Evolutionary conservation across 2,888 invertebrate genomes (phyloP), one percentile per base, ranked within the genome.

Genomic region (Ochropleura plecta): DNA sequence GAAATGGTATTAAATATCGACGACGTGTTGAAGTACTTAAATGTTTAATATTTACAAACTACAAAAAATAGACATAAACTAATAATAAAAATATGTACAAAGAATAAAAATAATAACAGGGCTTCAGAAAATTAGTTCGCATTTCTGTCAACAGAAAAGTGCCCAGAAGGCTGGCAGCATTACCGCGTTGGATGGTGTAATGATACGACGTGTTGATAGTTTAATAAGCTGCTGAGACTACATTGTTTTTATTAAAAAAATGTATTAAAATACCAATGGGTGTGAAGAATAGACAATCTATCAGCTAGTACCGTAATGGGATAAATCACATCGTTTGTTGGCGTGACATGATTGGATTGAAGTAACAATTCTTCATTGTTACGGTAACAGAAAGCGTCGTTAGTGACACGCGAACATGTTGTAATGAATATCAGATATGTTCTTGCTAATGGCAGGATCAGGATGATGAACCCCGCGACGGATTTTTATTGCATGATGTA

Each of bases 281-380:
- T 73, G 66, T 81, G 77, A 86, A 81, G 78, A 81, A 81, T 74
- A 78, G 76, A 84, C 63, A 88, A 88, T 87, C 87, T 85, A 89
- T 89, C 85, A 83, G 82, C 63, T 76, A 82, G 87, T 93, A 93
- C 93, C 93, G 94, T 92, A 92, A 90, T 93, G 92, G 90, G 90
- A 90, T 92, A 92, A 88, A 90, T 92, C 92, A 90, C 91, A 91
- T 89, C 89, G 89, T 88, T 89, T 85, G 85, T 90, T 91, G 85
- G 90, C 91, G 90, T 91, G 91, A 90, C 88, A 87, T 86, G 90
- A 92, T 92, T 91, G 90, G 90, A 90, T 92, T 86, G 85, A 85
- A 88, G 86, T 89, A 85, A 88, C 78, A 81, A 84, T 88, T 88
- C 88, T 88, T 88, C 88, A 91, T 91, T 91, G 90, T 92, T 92